Conservation (phyloP, 2,113 vertebrate species). For the Neogobius melanostomus region DNA sequence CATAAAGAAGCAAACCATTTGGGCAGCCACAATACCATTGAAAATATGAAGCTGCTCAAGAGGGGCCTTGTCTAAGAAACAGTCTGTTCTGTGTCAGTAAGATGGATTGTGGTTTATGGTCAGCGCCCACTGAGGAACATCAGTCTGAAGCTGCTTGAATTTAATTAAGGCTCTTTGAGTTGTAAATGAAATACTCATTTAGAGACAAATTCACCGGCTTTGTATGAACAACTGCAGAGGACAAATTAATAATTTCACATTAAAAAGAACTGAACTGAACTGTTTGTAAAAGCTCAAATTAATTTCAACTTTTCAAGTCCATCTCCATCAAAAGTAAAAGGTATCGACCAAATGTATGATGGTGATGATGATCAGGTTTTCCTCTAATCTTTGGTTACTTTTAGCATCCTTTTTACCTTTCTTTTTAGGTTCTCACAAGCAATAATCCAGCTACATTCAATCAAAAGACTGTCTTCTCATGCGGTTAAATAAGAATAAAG, state of each 20-base stretch:
- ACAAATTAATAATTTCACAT: conserved; percentile 33
- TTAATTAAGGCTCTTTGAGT: conserved; percentile 63
- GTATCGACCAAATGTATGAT: neutral
- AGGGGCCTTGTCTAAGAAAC: conserved; percentile 28
- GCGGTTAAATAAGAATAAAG: neutral
- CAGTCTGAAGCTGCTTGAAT: conserved; percentile 38
- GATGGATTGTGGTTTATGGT: conserved; percentile 12
- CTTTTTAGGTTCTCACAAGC: too few relatives aligned
- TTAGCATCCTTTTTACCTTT: too few relatives aligned
- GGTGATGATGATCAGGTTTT: conserved; percentile 14
- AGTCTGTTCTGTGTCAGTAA: conserved; percentile 21
- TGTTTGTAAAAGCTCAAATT: conserved; percentile 42
- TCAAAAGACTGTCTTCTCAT: neutral
- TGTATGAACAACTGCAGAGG: conserved; percentile 40
- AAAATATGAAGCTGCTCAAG: conserved; percentile 47
- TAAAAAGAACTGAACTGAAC: conserved; percentile 14
- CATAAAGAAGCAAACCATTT: conserved; percentile 53
- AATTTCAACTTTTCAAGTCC: conserved; percentile 32
- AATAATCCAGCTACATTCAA: neutral
- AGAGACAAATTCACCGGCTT: conserved; percentile 38
- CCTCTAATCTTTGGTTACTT: conserved; percentile 5
- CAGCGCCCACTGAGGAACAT: conserved; percentile 40
- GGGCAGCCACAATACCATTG: conserved; percentile 30
- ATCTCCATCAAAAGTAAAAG: conserved; percentile 1
- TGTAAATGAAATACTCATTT: conserved; percentile 63